phyloP scores from a whole-genome alignment of 2,113 vertebrate species.

The Tenebrosternarchus preto region DNA sequence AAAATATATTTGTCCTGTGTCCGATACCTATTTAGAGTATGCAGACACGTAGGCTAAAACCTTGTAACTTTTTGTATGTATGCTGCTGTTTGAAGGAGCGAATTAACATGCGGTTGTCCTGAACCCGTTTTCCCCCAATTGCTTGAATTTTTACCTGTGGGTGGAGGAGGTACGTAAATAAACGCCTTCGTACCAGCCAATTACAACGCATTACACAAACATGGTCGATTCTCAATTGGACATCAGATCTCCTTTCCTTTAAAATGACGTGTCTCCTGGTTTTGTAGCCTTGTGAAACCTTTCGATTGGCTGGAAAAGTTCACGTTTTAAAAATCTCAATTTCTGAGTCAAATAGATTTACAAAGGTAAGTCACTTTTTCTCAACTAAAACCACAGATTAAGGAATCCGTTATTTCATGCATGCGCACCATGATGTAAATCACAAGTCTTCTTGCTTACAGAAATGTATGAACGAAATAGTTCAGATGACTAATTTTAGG shows the following conservation, averaged over 20 bases:
- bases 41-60: too few species aligned
- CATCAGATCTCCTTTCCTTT: not conserved
- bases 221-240: not conserved
- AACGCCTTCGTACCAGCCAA: constrained; percentile 71
- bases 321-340: not conserved
- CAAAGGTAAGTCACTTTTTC: not conserved
- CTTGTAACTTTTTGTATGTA: too few species aligned
- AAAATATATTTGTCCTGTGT: too few species aligned
- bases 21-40: too few species aligned
- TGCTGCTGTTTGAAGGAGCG: too few species aligned
- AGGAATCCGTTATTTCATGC: too few species aligned
- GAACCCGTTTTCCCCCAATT: not conserved
- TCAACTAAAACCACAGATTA: not conserved
- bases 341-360: not conserved
- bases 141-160: not conserved
- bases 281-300: not conserved
- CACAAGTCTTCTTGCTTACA: too few species aligned
- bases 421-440: too few species aligned
- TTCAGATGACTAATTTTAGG: too few species aligned
- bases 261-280: constrained; percentile 23
- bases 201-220: constrained; percentile 34
- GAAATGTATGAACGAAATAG: too few species aligned
- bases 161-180: constrained; percentile 46
- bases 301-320: not conserved
- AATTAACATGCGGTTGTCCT: too few species aligned